phyloP scores from a whole-genome alignment of 2,888 invertebrate genomes.

The Rotaria socialis region DNA sequence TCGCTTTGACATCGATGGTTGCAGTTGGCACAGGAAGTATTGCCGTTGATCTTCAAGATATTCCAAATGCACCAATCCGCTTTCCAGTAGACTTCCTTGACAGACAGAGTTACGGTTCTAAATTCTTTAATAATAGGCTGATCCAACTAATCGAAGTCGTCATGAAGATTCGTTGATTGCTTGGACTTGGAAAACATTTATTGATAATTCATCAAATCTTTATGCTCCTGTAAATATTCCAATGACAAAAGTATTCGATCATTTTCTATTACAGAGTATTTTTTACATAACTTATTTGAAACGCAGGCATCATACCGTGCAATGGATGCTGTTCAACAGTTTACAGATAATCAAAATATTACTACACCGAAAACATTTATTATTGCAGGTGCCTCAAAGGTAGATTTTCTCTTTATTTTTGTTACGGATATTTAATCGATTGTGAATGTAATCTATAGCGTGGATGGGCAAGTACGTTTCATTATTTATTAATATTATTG shows the following conservation, averaged over 20 bases:
- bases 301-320: conserved; percentile 38
- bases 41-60: conserved; percentile 45
- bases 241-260: conserved; percentile 52
- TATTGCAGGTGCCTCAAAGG: conserved; percentile 38
- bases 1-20: conserved; percentile 43
- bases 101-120: too few relatives aligned
- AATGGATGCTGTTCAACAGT: conserved; percentile 42
- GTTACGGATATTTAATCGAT: neutral
- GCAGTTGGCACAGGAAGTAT: conserved; percentile 43
- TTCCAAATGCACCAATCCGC: conserved; percentile 47
- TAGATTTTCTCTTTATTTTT: conserved; percentile 9
- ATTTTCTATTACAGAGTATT: neutral
- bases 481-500: neutral
- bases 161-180: conserved; percentile 43
- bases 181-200: conserved; percentile 48
- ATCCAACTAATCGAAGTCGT: conserved; percentile 40
- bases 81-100: conserved; percentile 43
- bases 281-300: too few relatives aligned
- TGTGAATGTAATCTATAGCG: neutral
- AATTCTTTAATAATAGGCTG: conserved; percentile 35
- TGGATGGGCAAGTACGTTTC: conserved; percentile 42
- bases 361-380: conserved; percentile 9
- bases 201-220: conserved; percentile 44
- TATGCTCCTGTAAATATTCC: conserved; percentile 51
- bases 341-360: neutral